Percentiles rank a stretch among this genome's conserved stretches.
Conservation (phyloP, 2,888 invertebrate genomes). For the Hymenopus coronatus region DNA sequence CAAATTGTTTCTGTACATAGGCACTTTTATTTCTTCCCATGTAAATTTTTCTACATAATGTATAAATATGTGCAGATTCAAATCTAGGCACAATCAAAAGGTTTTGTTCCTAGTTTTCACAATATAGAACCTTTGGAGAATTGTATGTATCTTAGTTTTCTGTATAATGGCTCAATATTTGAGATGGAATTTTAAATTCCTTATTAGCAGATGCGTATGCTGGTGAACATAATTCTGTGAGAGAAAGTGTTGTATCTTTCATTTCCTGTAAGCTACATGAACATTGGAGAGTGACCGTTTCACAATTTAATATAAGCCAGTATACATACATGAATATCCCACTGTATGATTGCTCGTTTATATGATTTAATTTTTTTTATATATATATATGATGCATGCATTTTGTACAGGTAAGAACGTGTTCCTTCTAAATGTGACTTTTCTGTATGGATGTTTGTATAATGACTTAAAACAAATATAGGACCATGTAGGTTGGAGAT, state of each 20-base stretch:
- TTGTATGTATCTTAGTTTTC: background rate
- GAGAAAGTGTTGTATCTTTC: background rate
- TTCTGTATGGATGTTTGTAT: slow-evolving; percentile 36
- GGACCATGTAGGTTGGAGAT: slow-evolving; percentile 13
- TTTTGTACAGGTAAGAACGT: slow-evolving; percentile 35
- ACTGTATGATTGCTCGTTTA: slow-evolving; percentile 5
- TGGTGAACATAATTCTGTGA: background rate
- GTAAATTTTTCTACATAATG: slow-evolving; percentile 5
- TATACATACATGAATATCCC: slow-evolving; percentile 1
- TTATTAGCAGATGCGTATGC: background rate
- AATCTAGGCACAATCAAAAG: slow-evolving; percentile 6
- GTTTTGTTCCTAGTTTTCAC: slow-evolving; percentile 10
- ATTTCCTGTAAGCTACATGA: background rate
- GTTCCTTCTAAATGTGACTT: slow-evolving; percentile 33
- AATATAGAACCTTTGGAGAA: slow-evolving; percentile 7
- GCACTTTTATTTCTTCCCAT: background rate
- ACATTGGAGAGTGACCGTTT: background rate
- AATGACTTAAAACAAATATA: slow-evolving; percentile 33
- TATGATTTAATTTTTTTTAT: slow-evolving; percentile 3
- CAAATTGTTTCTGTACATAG: background rate
- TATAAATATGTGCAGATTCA: background rate
- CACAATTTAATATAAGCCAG: slow-evolving; percentile 3
- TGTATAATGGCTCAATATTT: slow-evolving; percentile 15
- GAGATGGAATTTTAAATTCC: slow-evolving; percentile 4
- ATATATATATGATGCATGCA: slow-evolving; percentile 28